phyloP scores from a whole-genome alignment of 2,888 invertebrate species.

The Danaus chrysippus region DNA sequence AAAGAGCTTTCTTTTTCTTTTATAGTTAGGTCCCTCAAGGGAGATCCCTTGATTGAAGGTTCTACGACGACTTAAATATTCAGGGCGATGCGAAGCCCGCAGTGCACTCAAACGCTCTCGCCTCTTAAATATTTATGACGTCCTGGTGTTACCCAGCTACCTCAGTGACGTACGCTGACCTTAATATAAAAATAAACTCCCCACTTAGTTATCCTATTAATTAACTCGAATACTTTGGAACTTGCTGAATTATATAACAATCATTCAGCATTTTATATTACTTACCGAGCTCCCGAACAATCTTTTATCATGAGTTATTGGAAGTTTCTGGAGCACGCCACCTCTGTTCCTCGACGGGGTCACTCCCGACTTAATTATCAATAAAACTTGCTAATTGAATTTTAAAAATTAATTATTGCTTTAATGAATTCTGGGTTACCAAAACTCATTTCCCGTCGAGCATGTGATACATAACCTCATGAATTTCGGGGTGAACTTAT shows the following conservation, averaged over 20 bases:
- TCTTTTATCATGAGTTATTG: not conserved
- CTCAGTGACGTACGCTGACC: slow-evolving; percentile 3
- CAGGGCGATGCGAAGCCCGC: slow-evolving; percentile 21
- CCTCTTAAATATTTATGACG: slow-evolving; percentile 24
- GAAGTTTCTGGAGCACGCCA: slow-evolving; percentile 12
- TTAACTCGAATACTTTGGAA: slow-evolving; percentile 1
- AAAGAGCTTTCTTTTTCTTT: slow-evolving; percentile 23
- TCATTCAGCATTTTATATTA: not conserved
- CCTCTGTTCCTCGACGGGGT: slow-evolving; percentile 15
- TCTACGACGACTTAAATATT: slow-evolving; percentile 35
- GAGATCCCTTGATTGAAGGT: slow-evolving; percentile 33
- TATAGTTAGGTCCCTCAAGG: slow-evolving; percentile 22
- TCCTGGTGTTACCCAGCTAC: slow-evolving; percentile 19
- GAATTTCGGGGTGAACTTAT: slow-evolving; percentile 22
- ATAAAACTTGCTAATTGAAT: slow-evolving; percentile 41
- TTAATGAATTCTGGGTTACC: slow-evolving; percentile 29
- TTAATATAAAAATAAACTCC: not conserved
- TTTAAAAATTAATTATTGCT: slow-evolving; percentile 39
- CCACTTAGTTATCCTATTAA: not conserved
- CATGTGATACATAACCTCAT: slow-evolving; percentile 28
- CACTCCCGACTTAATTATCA: slow-evolving; percentile 23
- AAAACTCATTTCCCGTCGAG: slow-evolving; percentile 21
- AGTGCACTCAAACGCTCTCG: slow-evolving; percentile 18
- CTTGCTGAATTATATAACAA: not conserved
- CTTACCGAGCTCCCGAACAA: not conserved